Evolutionary conservation across 2,113 vertebrate species (phyloP), one percentile per base, ranked within the genome.

Genomic region (Tetrao urogallus): DNA sequence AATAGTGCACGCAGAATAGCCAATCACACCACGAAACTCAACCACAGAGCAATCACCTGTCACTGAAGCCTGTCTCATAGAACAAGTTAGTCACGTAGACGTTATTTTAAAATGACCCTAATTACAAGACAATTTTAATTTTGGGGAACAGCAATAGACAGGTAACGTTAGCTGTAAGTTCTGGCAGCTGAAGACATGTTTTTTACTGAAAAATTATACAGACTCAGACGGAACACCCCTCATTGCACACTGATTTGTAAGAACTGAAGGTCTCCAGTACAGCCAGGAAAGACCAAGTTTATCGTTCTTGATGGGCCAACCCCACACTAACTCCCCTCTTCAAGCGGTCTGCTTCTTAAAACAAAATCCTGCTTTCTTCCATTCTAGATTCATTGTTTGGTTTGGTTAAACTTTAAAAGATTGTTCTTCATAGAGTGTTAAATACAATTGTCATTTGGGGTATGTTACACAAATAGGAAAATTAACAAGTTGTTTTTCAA

Each of bases 41-140:
- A 47, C 54, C 89, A 94, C 66, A 89, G 24, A 85, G 22, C 89
- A 87, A 94, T 66, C 67, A 71, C 72, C 50, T 83, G 45, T 77
- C 92, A n/a, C 69, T 15, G 15, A 91, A 74, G 45, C 57, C 60
- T 82, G 81, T 89, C 82, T 81, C 72, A 81, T 10, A 96, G 50
- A 90, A 94, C 67, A 91, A 60, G 82, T 86, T 82, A 74, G 50
- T 65, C 69, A 74, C 0, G 5, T 8, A 67, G 4, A 77, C 83
- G 76, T 86, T 91, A 95, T 83, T 96, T 94, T 90, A 88, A 93
- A 83, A 76, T 71, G 0, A 93, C 65, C 30, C 80, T 80, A 93
- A 93, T 77, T 89, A 91, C 28, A 80, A 74, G 42, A 71, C 25
- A 66, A 56, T 54, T 91, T 83, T 90, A 90, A 90, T 67, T 88